Evolutionary conservation across 2,888 invertebrate genomes (phyloP).

Genomic region (Anarsia innoxiella): DNA sequence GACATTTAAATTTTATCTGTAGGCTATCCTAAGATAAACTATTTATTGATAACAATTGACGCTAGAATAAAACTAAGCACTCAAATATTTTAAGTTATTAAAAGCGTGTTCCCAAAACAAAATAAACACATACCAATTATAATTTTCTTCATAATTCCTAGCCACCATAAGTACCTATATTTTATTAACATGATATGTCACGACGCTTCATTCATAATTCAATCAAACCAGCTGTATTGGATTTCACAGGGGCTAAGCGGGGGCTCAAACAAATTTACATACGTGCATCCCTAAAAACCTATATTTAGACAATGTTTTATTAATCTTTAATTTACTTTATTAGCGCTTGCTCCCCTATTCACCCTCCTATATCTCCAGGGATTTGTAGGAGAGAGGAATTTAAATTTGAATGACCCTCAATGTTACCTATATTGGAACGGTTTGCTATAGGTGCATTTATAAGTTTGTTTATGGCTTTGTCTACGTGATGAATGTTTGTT

Average conservation of each 20-base stretch:
- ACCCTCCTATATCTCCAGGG: slow-evolving; percentile 51
- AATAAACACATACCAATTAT: no score
- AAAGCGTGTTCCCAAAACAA: no score
- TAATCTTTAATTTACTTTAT: slow-evolving; percentile 76
- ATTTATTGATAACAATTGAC: no score
- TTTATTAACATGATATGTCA: slow-evolving; percentile 22
- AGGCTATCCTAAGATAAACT: no score
- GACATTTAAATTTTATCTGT: no score
- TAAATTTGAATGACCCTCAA: slow-evolving; percentile 68
- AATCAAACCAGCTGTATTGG: slow-evolving; percentile 40
- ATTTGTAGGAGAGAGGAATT: slow-evolving; percentile 63
- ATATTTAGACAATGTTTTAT: slow-evolving; percentile 71
- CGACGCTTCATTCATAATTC: slow-evolving; percentile 34
- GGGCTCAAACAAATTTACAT: slow-evolving; percentile 61
- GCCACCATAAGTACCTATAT: no score
- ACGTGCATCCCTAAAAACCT: slow-evolving; percentile 53
- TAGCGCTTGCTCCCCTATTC: slow-evolving; percentile 59
- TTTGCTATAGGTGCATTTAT: slow-evolving; percentile 13
- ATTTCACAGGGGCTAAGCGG: slow-evolving; percentile 41
- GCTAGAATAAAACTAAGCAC: no score
- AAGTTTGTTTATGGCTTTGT: no score
- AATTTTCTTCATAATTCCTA: no score
- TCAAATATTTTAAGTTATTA: no score
- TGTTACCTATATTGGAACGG: slow-evolving; percentile 18
- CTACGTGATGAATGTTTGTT: no score